Conservation (phyloP, 1,140 invertebrate genomes). For the Solenopsis invicta region DNA sequence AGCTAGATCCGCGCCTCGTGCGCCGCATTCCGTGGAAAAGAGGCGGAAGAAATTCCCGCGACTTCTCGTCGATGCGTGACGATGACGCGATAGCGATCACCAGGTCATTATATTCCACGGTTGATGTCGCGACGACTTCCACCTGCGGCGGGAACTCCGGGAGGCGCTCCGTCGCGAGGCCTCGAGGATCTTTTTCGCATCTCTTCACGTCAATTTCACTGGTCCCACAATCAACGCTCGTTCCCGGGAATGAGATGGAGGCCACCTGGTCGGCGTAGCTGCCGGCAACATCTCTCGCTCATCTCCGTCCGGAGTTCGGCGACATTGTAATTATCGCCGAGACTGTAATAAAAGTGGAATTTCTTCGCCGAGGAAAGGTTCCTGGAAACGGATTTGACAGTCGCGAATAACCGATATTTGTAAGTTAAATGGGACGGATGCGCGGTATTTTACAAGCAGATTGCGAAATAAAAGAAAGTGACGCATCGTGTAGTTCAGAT, state of each 20-base stretch:
- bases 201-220: conserved; percentile 74
- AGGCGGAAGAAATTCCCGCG: conserved; percentile 22
- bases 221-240: conserved; percentile 70
- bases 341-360: conserved; percentile 26
- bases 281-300: not conserved
- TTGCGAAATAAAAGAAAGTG: not conserved
- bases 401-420: conserved; percentile 19
- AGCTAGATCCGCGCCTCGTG: not conserved
- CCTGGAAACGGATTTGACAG: conserved; percentile 18
- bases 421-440: not conserved
- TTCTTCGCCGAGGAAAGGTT: not conserved
- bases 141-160: conserved; percentile 14
- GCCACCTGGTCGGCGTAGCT: not conserved
- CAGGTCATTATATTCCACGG: conserved; percentile 72
- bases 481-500: not conserved
- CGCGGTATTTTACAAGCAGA: not conserved
- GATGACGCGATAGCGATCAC: conserved; percentile 58
- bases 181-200: not conserved
- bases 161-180: conserved; percentile 63
- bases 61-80: conserved; percentile 39
- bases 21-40: not conserved
- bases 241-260: not conserved
- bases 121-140: conserved; percentile 67
- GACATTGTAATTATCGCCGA: conserved; percentile 12
- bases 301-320: not conserved